Base-by-base conservation (phyloP, 2,888 invertebrate species). In the Boloria selene region DNA sequence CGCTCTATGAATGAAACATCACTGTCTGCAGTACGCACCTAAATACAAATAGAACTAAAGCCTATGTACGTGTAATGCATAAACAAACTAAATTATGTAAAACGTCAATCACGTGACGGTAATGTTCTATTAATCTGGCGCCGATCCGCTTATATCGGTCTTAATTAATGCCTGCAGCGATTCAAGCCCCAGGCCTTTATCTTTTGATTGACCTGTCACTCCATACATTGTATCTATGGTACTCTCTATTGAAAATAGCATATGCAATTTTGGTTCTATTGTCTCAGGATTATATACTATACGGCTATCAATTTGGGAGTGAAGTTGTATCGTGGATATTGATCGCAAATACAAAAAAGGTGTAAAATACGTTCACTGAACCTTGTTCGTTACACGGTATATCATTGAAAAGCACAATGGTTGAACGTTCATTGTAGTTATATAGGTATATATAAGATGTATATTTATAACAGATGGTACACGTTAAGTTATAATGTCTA, bases 131-230 rank as follows among this genome's bases (percentile, higher is more conserved):
- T 74, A 75, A 77, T 74, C 73, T 70, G 74, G 77, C 75, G 81
- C 79, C 81, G 83, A 89, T 87, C 88, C 85, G 87, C 86, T 86
- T 88, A 87, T 80, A 81, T 75, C 81, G 77, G 74, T 78, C 81
- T 84, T 88, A 88, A 90, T 90, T 89, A 88, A 84, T 79, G 84
- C 83, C 81, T 74, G 75, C 73, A 75, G 83, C 78, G 78, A 74
- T 80, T 80, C 76, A 76, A 77, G 80, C 79, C 75, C 70, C 76
- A 74, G 78, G 86, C 84, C 87, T 87, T 86, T 89, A 89, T 89
- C 88, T 87, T 85, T 85, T 89, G 88, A 90, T 90, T 88, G 88
- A 85, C 85, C 86, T 82, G 83, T 79, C 80, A 73, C 75, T 75
- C 73, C 70, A 68, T 71, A 72, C 66, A 69, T 67, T 68, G 68